Base-by-base conservation (phyloP, 2,797 vertebrate genomes). In the Rhinella marina region DNA sequence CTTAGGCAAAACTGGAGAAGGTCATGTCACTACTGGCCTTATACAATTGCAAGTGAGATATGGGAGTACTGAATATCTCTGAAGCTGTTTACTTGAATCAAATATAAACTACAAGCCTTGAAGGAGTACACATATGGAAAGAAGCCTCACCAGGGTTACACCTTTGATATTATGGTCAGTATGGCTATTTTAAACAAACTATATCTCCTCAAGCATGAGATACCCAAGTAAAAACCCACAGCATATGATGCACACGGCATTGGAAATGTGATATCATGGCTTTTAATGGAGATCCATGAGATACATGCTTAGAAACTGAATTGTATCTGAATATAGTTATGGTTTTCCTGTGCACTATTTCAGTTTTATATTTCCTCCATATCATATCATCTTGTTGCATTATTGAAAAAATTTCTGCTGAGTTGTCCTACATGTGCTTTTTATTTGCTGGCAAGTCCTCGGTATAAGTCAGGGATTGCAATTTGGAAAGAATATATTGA, bases 361-460 rank as follows among this genome's bases (percentile, higher is more conserved):
- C 72, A 62, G 75, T 62, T 62, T 85, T 77, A 85, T 57, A 48
- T 85, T 73, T 77, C 57, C 21, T 12, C 57, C 75, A 85, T 25
- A 85, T 64, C 57, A 85, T 64, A 52, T 76, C 54, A 41, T 41
- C 56, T 50, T 76, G 56, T 84, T 76, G 41, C 83, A 27, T 77
- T 85, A 77, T 85, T 85, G 83, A 85, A 85, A 56, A n/a, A 14
- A 52, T 85, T 85, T 85, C 57, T 64, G 27, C 72, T 85, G 83
- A 77, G 72, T 41, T 50, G 83, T 48, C 61, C 9, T 52, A 32
- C 16, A 16, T 50, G 52, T 62, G 56, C 57, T 52, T 64, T 61
- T 85, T 29, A 85, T 85, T 50, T 85, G 72, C 57, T 59, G 72
- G 83, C 56, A 77, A 52, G 83, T 59, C 23, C 14, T 70, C 29